Conservation (phyloP, 2,888 invertebrate genomes). For the Galerucella pusilla region DNA sequence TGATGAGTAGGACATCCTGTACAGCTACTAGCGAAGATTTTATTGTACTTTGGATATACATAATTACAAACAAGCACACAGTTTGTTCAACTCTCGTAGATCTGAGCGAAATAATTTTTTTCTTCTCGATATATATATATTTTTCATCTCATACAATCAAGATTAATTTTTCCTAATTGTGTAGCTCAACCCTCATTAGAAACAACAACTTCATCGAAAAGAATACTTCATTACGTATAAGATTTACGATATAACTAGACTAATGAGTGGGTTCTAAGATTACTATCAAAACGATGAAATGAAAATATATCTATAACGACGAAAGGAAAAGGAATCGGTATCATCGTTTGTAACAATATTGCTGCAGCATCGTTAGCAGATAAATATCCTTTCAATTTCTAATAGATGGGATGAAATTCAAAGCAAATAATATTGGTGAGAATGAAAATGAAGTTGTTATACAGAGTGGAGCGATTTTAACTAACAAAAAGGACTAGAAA, state of each 20-base stretch:
- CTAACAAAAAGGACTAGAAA: too few relatives aligned
- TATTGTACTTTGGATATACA: background rate
- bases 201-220: slow-evolving; percentile 35
- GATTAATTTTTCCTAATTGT: slow-evolving; percentile 33
- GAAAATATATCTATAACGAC: slow-evolving; percentile 31
- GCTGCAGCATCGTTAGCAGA: slow-evolving; percentile 11
- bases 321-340: slow-evolving; percentile 25
- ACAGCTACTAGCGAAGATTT: background rate
- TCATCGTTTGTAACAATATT: slow-evolving; percentile 18
- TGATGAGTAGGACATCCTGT: background rate
- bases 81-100: background rate
- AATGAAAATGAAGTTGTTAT: background rate
- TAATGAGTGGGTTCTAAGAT: slow-evolving; percentile 32
- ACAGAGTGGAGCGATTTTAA: background rate
- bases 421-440: background rate
- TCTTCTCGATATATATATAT: slow-evolving; percentile 11
- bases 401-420: background rate
- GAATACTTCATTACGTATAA: slow-evolving; percentile 30
- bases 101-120: background rate
- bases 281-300: slow-evolving; percentile 32
- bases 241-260: slow-evolving; percentile 31
- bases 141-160: slow-evolving; percentile 13
- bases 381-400: slow-evolving; percentile 25
- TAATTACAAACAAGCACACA: background rate
- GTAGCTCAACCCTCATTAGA: slow-evolving; percentile 29